These are phyloP conservation scores for Hapalemur alaotrensis DNA, from an alignment of 2,797 vertebrate genomes.

Conservation along the genomic window DNA sequence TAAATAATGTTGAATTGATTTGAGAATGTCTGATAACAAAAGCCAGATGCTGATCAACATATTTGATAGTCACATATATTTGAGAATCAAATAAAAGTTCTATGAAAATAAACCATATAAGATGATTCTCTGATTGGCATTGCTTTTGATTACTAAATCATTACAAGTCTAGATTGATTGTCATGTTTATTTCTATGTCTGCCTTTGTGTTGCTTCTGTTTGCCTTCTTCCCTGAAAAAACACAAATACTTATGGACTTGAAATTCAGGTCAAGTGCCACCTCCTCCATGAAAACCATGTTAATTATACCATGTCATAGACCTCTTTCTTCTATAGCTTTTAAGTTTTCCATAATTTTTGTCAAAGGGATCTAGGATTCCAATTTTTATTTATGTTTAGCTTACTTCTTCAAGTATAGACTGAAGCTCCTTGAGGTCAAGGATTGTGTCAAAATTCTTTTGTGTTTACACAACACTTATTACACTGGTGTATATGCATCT, in stretches of 20 bases:
- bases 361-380: background rate
- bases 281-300: background rate
- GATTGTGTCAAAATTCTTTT: background rate
- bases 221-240: background rate
- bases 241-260: background rate
- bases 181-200: background rate
- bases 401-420: background rate
- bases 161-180: background rate
- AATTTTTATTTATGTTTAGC: background rate
- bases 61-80: background rate
- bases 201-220: background rate
- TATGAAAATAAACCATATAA: background rate
- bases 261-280: background rate
- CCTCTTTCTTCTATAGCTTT: background rate
- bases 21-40: background rate
- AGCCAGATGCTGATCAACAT: background rate
- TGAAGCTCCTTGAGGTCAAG: background rate
- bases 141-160: background rate
- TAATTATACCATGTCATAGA: background rate
- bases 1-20: background rate
- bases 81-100: conserved; percentile 34
- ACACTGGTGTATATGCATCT: background rate
- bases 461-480: background rate
- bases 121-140: background rate
- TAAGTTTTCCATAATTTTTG: background rate